Evolutionary conservation across 2,797 vertebrate genomes (phyloP), one percentile per base, ranked within the genome.

Genomic region (Coilia nasus): DNA sequence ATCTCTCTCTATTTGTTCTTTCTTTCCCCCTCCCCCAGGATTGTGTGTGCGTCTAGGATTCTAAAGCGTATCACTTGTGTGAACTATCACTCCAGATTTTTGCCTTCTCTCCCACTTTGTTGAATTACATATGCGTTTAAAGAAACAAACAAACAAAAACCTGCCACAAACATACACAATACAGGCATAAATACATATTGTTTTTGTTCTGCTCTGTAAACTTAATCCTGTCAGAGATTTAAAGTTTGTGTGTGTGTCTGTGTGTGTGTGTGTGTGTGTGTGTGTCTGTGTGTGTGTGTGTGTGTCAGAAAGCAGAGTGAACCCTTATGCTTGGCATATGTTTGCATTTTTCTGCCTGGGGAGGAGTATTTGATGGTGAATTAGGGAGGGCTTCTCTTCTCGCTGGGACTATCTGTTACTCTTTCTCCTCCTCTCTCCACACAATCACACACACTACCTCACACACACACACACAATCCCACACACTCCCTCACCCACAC

Each of bases 31-130:
- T 54, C 7, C 14, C 50, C 50, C 50, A 41, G 35, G 35, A 2
- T 82, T 41, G 67, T 85, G 35, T 86, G 85, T 60, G 83, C 85
- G 87, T 87, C 83, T 88, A 84, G 75, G 85, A 88, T 85, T 83
- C 84, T 84, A 85, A 83, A 87, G 46, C 57, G 60, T 60, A 85
- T 86, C 87, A 81, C 85, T 35, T 75, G 67, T 31, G 15, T 10
- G 31, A 64, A 23, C 11, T 10, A 31, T 31, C 28, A 41, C 31
- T 78, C 35, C 71, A 2, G 17, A 2, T 19, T 44, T 78, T 35
- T 9, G 50, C 50, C 50, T 54, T 62, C 21, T 62, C 60, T 62
- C 62, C 11, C 62, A 25, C 62, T 67, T 9, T 28, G 9, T 64
- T 25, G 3, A 71, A 31, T 31, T 71, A 35, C 28, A 31, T 5